Percentiles rank a stretch among this genome's conserved stretches.
Conservation (phyloP, 2,888 invertebrate genomes). For the Metellina segmentata region DNA sequence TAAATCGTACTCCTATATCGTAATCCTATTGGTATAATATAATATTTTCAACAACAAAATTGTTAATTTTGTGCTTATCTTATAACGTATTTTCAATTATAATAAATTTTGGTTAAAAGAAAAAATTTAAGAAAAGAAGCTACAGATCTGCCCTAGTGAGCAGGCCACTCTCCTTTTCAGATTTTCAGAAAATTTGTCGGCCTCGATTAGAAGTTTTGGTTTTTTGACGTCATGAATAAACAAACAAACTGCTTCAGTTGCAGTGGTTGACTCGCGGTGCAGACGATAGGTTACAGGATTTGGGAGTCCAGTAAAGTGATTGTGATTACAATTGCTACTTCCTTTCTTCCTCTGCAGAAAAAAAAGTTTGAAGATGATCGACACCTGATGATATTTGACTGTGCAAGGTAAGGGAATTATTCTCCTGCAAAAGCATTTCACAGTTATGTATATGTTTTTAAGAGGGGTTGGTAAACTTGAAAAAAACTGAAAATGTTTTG, state of each 20-base stretch:
- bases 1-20: no score
- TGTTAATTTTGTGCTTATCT: background rate
- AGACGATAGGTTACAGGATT: conserved; percentile 35
- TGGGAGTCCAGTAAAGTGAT: background rate
- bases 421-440: no score
- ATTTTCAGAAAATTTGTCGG: background rate
- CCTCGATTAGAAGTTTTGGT: conserved; percentile 13
- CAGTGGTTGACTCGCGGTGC: conserved; percentile 51
- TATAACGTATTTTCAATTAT: background rate
- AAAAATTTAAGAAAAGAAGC: no score
- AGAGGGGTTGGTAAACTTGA: no score
- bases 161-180: background rate
- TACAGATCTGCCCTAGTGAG: background rate
- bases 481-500: no score
- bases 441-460: no score
- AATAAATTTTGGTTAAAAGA: background rate
- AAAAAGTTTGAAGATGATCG: conserved; percentile 14
- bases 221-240: conserved; percentile 71
- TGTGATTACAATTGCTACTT: background rate
- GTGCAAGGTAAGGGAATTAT: conserved; percentile 1
- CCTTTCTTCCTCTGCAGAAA: conserved; percentile 2
- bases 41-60: no score
- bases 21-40: no score
- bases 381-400: conserved; percentile 5
- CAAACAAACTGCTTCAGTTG: conserved; percentile 58